phyloP scores from a whole-genome alignment of 2,888 invertebrate genomes.

The Alloscopus bannaensis region DNA sequence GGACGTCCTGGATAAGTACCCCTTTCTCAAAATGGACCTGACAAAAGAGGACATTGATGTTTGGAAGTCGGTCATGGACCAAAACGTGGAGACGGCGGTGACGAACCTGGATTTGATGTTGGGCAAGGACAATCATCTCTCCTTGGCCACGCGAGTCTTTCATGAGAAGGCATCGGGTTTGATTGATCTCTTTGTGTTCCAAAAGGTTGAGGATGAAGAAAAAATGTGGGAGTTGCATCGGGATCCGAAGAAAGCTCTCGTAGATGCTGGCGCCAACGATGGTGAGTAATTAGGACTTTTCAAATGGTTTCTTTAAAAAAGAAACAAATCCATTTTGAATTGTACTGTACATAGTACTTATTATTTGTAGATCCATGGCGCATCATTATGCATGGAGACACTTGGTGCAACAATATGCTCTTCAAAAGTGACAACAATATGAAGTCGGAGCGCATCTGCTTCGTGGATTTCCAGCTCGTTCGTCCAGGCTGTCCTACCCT shows the following conservation, averaged over 20 bases:
- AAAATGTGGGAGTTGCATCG: constrained; percentile 20
- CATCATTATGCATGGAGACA: constrained; percentile 45
- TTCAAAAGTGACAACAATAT: constrained; percentile 44
- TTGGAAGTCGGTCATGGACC: constrained; percentile 3
- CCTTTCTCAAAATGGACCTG: constrained; percentile 9
- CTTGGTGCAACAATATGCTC: constrained; percentile 56
- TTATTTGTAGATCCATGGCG: constrained; percentile 35
- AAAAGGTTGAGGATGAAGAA: not conserved
- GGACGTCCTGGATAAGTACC: constrained; percentile 28
- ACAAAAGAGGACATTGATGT: constrained; percentile 23
- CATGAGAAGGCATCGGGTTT: not conserved
- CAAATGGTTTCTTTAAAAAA: not conserved
- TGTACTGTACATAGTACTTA: not conserved
- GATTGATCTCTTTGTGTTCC: constrained; percentile 24
- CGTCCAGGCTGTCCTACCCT: constrained; percentile 35
- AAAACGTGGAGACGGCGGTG: constrained; percentile 4
- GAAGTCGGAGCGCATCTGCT: constrained; percentile 30
- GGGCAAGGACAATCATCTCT: constrained; percentile 21
- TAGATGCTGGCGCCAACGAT: constrained; percentile 3
- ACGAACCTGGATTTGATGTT: not conserved
- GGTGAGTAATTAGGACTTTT: constrained; percentile 5
- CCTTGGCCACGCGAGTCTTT: not conserved
- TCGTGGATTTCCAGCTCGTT: constrained; percentile 52
- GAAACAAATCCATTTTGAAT: not conserved
- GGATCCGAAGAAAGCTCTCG: constrained; percentile 10